Evolutionary conservation across 2,797 vertebrate genomes (phyloP).

Genomic region (Eremophila alpestris): DNA sequence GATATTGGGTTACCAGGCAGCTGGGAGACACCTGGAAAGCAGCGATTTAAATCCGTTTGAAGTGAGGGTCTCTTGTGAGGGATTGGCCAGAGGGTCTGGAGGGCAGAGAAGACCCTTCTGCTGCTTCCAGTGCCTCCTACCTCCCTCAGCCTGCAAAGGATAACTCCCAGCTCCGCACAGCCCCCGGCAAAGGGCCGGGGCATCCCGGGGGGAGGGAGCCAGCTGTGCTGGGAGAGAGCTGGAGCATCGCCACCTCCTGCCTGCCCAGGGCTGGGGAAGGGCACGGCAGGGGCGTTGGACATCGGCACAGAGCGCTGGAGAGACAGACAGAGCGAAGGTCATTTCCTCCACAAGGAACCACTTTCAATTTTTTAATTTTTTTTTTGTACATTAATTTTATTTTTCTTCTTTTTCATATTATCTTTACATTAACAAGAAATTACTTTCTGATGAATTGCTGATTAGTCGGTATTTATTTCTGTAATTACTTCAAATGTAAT

Average conservation of each 20-base stretch:
- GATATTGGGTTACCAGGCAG: slow-evolving; percentile 49
- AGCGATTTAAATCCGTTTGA: slow-evolving; percentile 6
- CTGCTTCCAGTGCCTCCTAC: neutral
- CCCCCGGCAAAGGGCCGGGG: accelerated
- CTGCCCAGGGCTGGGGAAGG: neutral
- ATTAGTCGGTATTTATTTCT: neutral
- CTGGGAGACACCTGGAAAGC: slow-evolving; percentile 34
- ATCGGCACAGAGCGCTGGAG: accelerated
- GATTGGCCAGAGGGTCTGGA: neutral
- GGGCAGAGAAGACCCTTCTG: neutral
- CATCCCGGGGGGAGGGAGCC: no score
- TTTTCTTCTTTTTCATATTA: neutral
- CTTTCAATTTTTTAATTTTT: no score
- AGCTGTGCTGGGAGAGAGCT: neutral
- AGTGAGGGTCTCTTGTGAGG: neutral
- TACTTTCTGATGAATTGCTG: neutral
- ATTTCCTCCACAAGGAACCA: accelerated
- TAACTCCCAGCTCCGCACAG: neutral
- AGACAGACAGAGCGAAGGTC: accelerated
- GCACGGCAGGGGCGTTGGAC: no score
- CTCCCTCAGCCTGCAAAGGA: neutral
- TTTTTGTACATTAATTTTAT: neutral
- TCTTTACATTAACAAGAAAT: neutral
- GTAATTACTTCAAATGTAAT: neutral
- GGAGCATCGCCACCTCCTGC: accelerated